Evolutionary conservation across 2,888 invertebrate species (phyloP), one percentile per base, ranked within the genome.

Genomic region (Listrodromus nycthemerus): DNA sequence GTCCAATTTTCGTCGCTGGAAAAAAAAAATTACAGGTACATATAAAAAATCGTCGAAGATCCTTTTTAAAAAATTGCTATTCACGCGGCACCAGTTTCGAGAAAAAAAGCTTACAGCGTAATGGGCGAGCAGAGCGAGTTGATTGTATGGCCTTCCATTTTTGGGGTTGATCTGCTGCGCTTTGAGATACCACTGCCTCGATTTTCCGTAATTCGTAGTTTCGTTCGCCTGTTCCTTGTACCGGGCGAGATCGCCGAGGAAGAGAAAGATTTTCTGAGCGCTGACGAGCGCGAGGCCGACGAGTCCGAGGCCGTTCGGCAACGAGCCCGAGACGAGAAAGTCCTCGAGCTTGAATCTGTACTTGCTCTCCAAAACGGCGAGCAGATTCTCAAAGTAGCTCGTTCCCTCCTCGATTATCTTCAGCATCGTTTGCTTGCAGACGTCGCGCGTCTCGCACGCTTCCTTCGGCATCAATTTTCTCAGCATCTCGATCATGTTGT

Each of bases 61-160:
- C 24, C 2, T 21, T 37, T 52, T 48, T n/a, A n/a, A n/a, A n/a
- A n/a, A n/a, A n/a, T n/a, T n/a, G n/a, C n/a, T n/a, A n/a, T n/a
- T n/a, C n/a, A n/a, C n/a, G n/a, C n/a, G n/a, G n/a, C n/a, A n/a
- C n/a, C n/a, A n/a, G 41, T 7, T 58, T 71, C 19, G 8, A 55
- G 48, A 27, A 58, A 50, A 61, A 37, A 58, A 50, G 48, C 95
- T 95, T 94, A 97, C 97, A 78, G 96, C 96, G 92, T 96, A 96
- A 88, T 97, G 96, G 1, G 99, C 97, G 91, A 99, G 94, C 88
- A 99, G 95, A 30, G 98, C 99, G 88, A 99, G 94, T 93, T 99
- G 99, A 93, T 99, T 98, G 92, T 99, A 99, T 0, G 99, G 98
- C 87, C 97, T 95, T 71, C 99, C 99, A 94, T 98, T 98, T 93